Evolutionary conservation across 2,797 vertebrate species (phyloP), one percentile per base, ranked within the genome.

Genomic region (Falco rusticolus): DNA sequence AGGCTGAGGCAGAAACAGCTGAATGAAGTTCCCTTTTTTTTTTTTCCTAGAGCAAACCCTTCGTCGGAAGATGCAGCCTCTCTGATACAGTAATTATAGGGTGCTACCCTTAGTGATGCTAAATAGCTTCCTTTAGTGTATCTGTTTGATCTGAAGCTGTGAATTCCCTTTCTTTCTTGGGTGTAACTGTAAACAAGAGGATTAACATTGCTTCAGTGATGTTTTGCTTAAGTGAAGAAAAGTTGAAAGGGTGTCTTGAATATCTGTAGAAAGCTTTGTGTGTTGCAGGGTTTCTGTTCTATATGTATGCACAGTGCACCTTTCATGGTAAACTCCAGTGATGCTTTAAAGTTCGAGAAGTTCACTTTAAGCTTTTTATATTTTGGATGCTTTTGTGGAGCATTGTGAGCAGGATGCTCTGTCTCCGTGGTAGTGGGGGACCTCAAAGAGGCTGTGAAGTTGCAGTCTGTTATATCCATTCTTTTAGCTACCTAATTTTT

Each of bases 181-280:
- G 94, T 97, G 96, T 96, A 96, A 96, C 97, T 96, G 93, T 97
- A 97, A 97, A 97, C 96, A 97, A 95, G 90, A 74, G 97, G 96
- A 96, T 97, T 97, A 97, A 95, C 95, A 64, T 94, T 86, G 89
- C 94, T 92, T 95, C 95, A 91, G 72, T 88, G 87, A 71, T 89
- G 97, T 96, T 97, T 96, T 96, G 85, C 94, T 93, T 66, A 89
- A 96, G 90, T 87, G 94, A 92, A 91, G 88, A 64, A 70, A 92
- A 91, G 96, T 94, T 96, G 94, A 95, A 97, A 96, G 95, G 66
- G 60, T 84, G 64, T 71, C 93, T 82, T 86, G 94, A 97, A 93
- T 94, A 94, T 92, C 89, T 87, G 91, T 90, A 41, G 97, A 75
- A 91, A 90, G 93, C 89, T 96, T 95, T 95, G 84, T 95, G 87